phyloP scores from a whole-genome alignment of 2,888 invertebrate genomes.

The Lepeophtheirus nordmannii region DNA sequence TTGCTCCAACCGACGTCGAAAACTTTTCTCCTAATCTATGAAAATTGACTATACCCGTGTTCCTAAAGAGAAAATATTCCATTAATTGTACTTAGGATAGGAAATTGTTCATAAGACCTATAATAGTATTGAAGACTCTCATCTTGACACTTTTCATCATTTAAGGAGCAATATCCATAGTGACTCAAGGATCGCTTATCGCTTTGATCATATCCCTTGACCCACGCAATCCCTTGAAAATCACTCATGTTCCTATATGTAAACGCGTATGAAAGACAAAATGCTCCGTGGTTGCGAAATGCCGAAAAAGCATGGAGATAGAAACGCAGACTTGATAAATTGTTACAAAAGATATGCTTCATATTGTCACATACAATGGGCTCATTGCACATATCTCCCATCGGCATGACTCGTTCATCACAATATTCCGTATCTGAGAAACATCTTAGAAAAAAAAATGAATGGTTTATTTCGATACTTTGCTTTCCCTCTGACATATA shows the following conservation, averaged over 20 bases:
- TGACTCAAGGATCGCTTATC: not conserved
- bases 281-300: not conserved
- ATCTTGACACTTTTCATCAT: not conserved
- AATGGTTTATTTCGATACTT: not conserved
- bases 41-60: constrained; percentile 14
- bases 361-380: not conserved
- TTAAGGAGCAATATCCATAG: constrained; percentile 6
- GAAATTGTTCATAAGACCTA: no score
- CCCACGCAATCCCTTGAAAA: constrained; percentile 12
- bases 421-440: not conserved
- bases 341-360: constrained; percentile 8
- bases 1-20: not conserved
- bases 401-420: not conserved
- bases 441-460: not conserved
- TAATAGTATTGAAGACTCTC: no score
- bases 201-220: not conserved
- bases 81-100: no score
- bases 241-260: constrained; percentile 12
- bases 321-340: not conserved
- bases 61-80: not conserved
- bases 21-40: not conserved
- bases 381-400: not conserved
- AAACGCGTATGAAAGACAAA: constrained; percentile 3
- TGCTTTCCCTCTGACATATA: no score
- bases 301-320: constrained; percentile 9